phyloP scores from a whole-genome alignment of 1,140 invertebrate genomes.

The Drosophila dunni region DNA sequence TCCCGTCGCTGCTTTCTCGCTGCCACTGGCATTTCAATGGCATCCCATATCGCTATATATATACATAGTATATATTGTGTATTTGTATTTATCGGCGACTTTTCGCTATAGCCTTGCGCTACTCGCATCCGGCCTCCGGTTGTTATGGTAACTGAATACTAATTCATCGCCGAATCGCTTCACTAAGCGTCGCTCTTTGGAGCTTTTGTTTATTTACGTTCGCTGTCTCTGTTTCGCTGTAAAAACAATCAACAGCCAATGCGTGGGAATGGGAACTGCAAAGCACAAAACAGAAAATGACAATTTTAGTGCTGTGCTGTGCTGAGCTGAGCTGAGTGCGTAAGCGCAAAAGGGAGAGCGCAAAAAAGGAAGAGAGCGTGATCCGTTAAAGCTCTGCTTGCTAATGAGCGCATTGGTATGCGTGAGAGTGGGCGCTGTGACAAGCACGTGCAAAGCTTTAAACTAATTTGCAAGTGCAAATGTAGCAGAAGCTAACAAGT shows the following conservation, averaged over 20 bases:
- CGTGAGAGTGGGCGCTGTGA: background rate
- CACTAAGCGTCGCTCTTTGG: slow-evolving; percentile 63
- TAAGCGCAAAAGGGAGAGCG: slow-evolving; percentile 5
- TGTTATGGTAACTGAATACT: slow-evolving; percentile 78
- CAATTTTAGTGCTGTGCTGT: slow-evolving; percentile 20
- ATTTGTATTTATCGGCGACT: slow-evolving; percentile 10
- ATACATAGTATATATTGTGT: background rate
- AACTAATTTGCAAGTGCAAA: slow-evolving; percentile 2
- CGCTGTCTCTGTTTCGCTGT: slow-evolving; percentile 22
- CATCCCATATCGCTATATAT: slow-evolving; percentile 2
- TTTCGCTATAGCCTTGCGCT: slow-evolving; percentile 31
- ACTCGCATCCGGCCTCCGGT: slow-evolving; percentile 45
- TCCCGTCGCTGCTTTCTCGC: slow-evolving; percentile 21
- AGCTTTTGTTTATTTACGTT: slow-evolving; percentile 70
- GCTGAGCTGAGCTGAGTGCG: slow-evolving; percentile 30
- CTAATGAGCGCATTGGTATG: slow-evolving; percentile 34
- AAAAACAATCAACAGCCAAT: slow-evolving; percentile 44
- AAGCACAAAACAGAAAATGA: slow-evolving; percentile 52
- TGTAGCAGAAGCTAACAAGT: background rate
- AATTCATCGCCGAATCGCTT: slow-evolving; percentile 60
- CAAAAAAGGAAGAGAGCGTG: background rate
- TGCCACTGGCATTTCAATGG: slow-evolving; percentile 38
- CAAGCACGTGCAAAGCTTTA: background rate
- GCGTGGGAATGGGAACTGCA: slow-evolving; percentile 72
- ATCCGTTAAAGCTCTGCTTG: slow-evolving; percentile 32